Base-by-base conservation (phyloP, 2,797 vertebrate species). In the Sebastes glaucus region DNA sequence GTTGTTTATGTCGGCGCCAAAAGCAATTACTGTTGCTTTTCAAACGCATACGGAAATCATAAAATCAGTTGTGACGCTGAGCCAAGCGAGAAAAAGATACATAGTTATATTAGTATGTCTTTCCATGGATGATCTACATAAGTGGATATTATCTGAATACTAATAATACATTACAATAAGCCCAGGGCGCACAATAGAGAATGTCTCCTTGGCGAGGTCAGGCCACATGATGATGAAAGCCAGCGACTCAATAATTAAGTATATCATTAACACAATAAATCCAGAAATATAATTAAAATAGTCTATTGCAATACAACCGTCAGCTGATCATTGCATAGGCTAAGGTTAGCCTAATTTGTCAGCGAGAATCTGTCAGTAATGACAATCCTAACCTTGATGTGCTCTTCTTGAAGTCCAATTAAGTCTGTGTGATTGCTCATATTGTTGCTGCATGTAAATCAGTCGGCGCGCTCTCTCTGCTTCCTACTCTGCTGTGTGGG, bases 321-420 rank as follows among this genome's bases (percentile, higher is more conserved):
- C 74, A 60, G 83, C 76, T 90, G 87, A 86, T 90, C 83, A 77
- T 74, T 78, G 46, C 74, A 70, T 80, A 74, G 84, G 74, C 66
- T 87, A 84, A 92, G 86, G 87, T 93, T 93, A 90, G 81, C 76
- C 52, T 87, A 71, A 92, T 93, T 92, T 92, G 85, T 89, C 86
- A 79, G 87, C 73, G 74, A 75, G 83, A 77, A 85, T 80, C 71
- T 82, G 78, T 83, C 77, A 82, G 82, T 93, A 93, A 94, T 93
- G 91, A 90, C 87, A 90, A 86, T 89, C 66, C 90, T 92, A 91
- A 93, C 89, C 91, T 91, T 92, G 87, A 89, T 79, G 46, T 86
- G 89, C 84, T 91, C 92, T 91, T 93, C 88, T 90, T 90, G 71
- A 90, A 88, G 86, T 93, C 86, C 89, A 93, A 94, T 95, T 94